phyloP scores from a whole-genome alignment of 2,888 invertebrate genomes.

The Furcula furcula region DNA sequence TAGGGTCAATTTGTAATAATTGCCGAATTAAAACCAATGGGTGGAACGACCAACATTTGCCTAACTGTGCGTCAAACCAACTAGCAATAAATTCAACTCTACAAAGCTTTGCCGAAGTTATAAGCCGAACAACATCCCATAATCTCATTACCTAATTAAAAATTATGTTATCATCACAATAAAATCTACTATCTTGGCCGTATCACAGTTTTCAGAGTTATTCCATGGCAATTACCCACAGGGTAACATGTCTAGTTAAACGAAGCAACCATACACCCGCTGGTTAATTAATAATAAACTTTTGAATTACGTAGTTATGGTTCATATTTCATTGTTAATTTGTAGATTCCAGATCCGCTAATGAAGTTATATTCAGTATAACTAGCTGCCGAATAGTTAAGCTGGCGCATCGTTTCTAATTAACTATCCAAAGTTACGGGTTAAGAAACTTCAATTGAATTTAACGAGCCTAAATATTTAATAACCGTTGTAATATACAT shows the following conservation, averaged over 20 bases:
- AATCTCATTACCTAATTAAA: constrained; percentile 32
- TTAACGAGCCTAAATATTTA: neutral
- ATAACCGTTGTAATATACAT: too few species aligned
- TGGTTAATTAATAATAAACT: constrained; percentile 12
- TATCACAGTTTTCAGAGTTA: constrained; percentile 30
- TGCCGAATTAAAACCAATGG: too few species aligned
- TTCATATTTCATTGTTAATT: constrained; percentile 15
- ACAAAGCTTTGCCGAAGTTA: constrained; percentile 9
- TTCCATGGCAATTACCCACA: constrained; percentile 38
- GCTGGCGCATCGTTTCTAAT: neutral
- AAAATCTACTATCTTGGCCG: constrained; percentile 24
- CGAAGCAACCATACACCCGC: constrained; percentile 8
- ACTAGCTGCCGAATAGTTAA: neutral
- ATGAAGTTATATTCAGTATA: constrained; percentile 7
- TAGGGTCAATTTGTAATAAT: too few species aligned
- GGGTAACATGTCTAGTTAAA: neutral
- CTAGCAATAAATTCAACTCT: constrained; percentile 12
- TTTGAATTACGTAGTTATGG: constrained; percentile 24
- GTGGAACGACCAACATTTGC: too few species aligned
- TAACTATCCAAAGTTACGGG: neutral
- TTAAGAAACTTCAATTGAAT: neutral
- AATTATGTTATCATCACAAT: constrained; percentile 23
- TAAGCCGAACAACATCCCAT: constrained; percentile 11
- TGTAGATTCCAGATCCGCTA: constrained; percentile 7
- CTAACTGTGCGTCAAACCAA: too few species aligned